Evolutionary conservation across 2,113 vertebrate genomes (phyloP).

Genomic region (Scomber japonicus): DNA sequence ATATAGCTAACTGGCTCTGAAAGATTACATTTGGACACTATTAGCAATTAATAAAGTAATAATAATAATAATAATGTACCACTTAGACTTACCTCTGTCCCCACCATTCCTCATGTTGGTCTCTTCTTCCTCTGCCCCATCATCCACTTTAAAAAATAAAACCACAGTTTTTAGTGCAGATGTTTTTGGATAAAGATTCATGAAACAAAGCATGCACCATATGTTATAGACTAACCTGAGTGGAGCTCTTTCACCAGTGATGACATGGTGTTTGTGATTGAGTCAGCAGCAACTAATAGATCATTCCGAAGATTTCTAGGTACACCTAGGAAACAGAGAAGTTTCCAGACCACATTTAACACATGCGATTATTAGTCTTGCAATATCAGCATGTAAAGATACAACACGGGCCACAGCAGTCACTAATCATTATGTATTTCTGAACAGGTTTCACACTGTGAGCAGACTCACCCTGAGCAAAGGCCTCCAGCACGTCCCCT

Average conservation of each 20-base stretch:
- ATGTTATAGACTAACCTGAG: slow-evolving; percentile 85
- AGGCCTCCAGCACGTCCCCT: slow-evolving; percentile 92
- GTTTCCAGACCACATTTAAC: background rate
- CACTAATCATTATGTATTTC: background rate
- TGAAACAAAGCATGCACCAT: background rate
- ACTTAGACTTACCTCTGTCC: slow-evolving; percentile 87
- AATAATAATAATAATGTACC: too few species aligned
- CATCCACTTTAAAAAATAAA: slow-evolving; percentile 86
- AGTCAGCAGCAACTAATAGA: slow-evolving; percentile 95
- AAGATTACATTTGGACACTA: background rate
- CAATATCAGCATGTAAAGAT: background rate
- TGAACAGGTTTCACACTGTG: too few species aligned
- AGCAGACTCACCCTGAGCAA: slow-evolving; percentile 88
- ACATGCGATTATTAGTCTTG: background rate
- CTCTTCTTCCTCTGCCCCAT: slow-evolving; percentile 89
- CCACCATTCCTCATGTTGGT: slow-evolving; percentile 92
- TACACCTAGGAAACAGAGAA: slow-evolving; percentile 84
- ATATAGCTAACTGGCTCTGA: background rate
- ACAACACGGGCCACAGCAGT: background rate
- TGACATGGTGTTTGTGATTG: slow-evolving; percentile 97
- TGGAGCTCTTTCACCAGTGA: slow-evolving; percentile 98
- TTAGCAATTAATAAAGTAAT: too few species aligned
- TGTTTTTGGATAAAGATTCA: background rate
- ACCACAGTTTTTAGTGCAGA: background rate
- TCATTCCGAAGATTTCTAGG: slow-evolving; percentile 95